Conservation (phyloP, 2,888 invertebrate species). For the Proisotoma minuta region DNA sequence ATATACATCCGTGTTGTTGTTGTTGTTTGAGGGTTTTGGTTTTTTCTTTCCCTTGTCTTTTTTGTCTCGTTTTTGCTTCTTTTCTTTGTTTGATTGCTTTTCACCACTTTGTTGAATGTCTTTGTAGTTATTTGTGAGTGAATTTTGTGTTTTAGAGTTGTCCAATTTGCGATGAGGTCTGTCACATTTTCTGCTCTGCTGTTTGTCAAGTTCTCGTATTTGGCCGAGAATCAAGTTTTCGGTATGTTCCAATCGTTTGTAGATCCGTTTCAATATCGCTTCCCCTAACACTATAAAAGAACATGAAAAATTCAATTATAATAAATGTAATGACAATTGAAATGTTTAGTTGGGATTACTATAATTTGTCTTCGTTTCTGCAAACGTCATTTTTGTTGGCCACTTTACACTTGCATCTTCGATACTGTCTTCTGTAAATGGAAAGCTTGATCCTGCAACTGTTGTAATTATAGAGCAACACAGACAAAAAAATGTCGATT, state of each 20-base stretch:
- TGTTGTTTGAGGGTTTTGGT: too few relatives aligned
- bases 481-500: not conserved
- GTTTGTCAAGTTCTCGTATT: too few relatives aligned
- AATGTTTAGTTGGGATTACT: conserved; percentile 16
- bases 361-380: conserved; percentile 28
- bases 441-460: not conserved
- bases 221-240: conserved; percentile 27
- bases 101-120: not conserved
- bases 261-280: conserved; percentile 22
- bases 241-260: conserved; percentile 19
- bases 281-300: conserved; percentile 22
- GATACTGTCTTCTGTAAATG: not conserved
- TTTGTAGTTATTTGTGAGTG: not conserved
- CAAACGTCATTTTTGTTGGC: conserved; percentile 22
- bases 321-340: not conserved
- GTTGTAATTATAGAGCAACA: not conserved
- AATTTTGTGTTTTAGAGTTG: not conserved
- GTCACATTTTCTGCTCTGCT: conserved; percentile 39
- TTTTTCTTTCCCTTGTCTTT: not conserved
- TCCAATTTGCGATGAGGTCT: conserved; percentile 37
- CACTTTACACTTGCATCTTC: conserved; percentile 12
- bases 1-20: too few relatives aligned
- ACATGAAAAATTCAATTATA: not conserved
- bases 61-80: conserved; percentile 10
- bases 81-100: not conserved